phyloP scores from a whole-genome alignment of 2,113 vertebrate genomes.

The Cavia porcellus region DNA sequence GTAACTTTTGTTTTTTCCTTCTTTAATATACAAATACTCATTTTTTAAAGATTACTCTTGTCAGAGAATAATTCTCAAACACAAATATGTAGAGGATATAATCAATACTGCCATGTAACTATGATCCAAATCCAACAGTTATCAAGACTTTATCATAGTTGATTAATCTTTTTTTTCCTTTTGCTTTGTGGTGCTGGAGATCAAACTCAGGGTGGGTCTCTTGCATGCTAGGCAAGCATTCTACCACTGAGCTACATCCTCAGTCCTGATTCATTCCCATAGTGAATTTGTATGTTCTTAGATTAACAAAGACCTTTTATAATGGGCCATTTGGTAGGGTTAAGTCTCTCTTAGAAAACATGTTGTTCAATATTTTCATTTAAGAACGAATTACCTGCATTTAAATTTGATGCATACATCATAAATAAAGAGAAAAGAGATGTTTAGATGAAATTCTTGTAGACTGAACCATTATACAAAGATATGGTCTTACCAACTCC shows the following conservation, averaged over 20 bases:
- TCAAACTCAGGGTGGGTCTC: neutral
- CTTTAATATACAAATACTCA: slow-evolving; percentile 19
- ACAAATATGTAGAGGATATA: slow-evolving; percentile 41
- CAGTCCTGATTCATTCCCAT: neutral
- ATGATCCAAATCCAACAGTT: neutral
- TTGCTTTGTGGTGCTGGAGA: neutral
- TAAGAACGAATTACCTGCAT: slow-evolving; percentile 6
- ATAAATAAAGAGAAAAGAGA: slow-evolving; percentile 56
- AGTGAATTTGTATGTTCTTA: slow-evolving; percentile 47
- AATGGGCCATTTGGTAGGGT: neutral
- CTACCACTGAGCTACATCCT: neutral
- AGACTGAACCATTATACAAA: slow-evolving; percentile 37
- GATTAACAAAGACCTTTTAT: slow-evolving; percentile 48
- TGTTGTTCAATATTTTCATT: slow-evolving; percentile 45
- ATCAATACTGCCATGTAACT: neutral
- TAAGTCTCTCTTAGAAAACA: neutral
- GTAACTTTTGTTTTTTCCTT: slow-evolving; percentile 26
- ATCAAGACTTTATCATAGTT: neutral
- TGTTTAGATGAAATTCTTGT: neutral
- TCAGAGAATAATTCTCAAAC: neutral
- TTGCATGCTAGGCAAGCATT: neutral
- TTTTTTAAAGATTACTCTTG: neutral
- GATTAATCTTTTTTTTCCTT: neutral
- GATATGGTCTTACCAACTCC: slow-evolving; percentile 92
- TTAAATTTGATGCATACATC: neutral